Conservation (phyloP, 2,113 vertebrate species). For the Muscicapa adusta region DNA sequence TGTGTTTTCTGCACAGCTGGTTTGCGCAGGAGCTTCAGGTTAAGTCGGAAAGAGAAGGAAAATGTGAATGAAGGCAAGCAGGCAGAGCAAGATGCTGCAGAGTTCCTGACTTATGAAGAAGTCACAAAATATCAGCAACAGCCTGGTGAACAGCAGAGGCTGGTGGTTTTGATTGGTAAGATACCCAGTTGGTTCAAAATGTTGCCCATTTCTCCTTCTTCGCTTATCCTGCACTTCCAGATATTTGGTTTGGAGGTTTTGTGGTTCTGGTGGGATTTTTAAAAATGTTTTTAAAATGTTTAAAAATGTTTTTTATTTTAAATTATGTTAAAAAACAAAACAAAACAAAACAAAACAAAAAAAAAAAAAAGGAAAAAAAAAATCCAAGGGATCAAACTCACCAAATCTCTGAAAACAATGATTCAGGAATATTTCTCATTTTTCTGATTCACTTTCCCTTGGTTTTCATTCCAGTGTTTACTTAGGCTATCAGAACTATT, state of each 20-base stretch:
- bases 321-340: not conserved
- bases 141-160: conserved; percentile 82
- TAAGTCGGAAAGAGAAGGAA: conserved; percentile 82
- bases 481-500: not conserved
- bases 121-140: conserved; percentile 83
- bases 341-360: too few relatives aligned
- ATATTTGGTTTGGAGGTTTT: not conserved
- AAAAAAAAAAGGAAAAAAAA: not conserved
- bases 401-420: not conserved
- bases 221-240: not conserved
- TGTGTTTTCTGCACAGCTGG: conserved; percentile 73
- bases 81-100: conserved; percentile 43
- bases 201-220: not conserved
- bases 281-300: not conserved
- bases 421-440: not conserved
- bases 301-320: not conserved
- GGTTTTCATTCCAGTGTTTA: not conserved
- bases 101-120: conserved; percentile 89
- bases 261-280: not conserved
- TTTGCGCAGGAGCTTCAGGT: conserved; percentile 84
- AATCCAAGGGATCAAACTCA: not conserved
- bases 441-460: not conserved
- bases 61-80: conserved; percentile 68
- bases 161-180: conserved; percentile 89
- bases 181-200: not conserved